Evolutionary conservation across 1,140 invertebrate species (phyloP).

Genomic region (Tenebrio molitor): DNA sequence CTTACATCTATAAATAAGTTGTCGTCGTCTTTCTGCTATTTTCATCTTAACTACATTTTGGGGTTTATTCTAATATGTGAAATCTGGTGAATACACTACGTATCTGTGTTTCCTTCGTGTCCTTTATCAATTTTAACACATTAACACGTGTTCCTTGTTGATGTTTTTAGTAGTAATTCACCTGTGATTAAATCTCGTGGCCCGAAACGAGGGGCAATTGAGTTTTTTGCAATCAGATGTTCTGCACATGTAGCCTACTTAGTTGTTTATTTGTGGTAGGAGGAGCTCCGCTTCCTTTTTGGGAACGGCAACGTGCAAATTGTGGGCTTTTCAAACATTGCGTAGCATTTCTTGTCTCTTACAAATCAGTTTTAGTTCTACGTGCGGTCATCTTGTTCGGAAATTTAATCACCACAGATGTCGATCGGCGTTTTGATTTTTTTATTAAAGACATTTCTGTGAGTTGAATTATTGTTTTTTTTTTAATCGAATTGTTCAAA

Average conservation of each 20-base stretch:
- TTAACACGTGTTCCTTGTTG: background rate
- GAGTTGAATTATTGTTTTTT: too few species aligned
- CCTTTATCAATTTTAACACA: background rate
- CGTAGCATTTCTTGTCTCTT: background rate
- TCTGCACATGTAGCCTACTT: slow-evolving; percentile 23
- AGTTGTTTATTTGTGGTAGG: slow-evolving; percentile 24
- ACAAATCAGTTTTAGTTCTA: too few species aligned
- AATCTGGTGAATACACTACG: background rate
- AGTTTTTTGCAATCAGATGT: slow-evolving; percentile 14
- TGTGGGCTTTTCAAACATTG: slow-evolving; percentile 30
- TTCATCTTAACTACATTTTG: slow-evolving; percentile 26
- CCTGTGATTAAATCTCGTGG: background rate
- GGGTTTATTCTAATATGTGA: background rate
- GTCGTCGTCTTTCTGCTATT: slow-evolving; percentile 28
- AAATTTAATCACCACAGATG: too few species aligned
- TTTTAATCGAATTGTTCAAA: too few species aligned
- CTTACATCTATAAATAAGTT: slow-evolving; percentile 28
- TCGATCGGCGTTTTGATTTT: too few species aligned
- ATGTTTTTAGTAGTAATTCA: background rate
- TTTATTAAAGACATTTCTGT: too few species aligned
- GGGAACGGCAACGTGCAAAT: slow-evolving; percentile 11
- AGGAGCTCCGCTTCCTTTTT: slow-evolving; percentile 22
- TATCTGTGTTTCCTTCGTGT: background rate
- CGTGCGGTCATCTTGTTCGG: too few species aligned
- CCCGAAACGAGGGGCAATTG: too few species aligned